Percentiles rank a stretch among this genome's conserved stretches.
These are phyloP conservation scores for Psephotus haematonotus DNA, from an alignment of 2,113 vertebrate species.

Conservation along the genomic window DNA sequence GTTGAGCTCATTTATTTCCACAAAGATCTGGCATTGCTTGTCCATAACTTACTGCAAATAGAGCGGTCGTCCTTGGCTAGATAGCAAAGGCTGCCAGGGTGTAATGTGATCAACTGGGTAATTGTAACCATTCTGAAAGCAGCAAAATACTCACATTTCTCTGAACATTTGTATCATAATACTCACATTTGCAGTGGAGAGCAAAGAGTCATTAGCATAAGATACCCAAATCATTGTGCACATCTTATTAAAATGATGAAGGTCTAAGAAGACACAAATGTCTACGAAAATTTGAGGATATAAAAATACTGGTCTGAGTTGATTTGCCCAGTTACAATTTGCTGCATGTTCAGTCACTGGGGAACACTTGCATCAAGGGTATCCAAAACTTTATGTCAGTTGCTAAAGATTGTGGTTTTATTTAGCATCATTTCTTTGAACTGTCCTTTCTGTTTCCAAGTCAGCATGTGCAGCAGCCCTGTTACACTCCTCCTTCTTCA, in stretches of 20 bases:
- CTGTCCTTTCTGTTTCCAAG: not conserved
- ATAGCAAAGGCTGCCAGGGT: not conserved
- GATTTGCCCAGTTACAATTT: not conserved
- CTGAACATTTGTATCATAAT: not conserved
- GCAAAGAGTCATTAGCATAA: not conserved
- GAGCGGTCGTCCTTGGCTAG: not conserved
- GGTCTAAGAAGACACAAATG: not conserved
- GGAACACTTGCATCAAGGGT: not conserved
- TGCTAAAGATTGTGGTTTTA: not conserved
- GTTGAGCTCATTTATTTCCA: not conserved
- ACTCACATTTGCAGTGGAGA: not conserved
- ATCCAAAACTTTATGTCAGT: not conserved
- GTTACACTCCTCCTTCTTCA: not conserved
- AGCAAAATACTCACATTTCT: not conserved
- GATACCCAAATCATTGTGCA: not conserved
- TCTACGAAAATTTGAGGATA: not conserved
- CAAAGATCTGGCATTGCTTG: not conserved
- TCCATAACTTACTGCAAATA: not conserved
- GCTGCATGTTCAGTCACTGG: not conserved
- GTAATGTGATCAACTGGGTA: accelerated
- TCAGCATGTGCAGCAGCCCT: not conserved
- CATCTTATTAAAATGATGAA: accelerated
- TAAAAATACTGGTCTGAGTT: not conserved
- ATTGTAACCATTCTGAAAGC: not conserved
- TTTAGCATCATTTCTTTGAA: not conserved